Base-by-base conservation (phyloP, 2,888 invertebrate species). In the Calephelis perditalis region DNA sequence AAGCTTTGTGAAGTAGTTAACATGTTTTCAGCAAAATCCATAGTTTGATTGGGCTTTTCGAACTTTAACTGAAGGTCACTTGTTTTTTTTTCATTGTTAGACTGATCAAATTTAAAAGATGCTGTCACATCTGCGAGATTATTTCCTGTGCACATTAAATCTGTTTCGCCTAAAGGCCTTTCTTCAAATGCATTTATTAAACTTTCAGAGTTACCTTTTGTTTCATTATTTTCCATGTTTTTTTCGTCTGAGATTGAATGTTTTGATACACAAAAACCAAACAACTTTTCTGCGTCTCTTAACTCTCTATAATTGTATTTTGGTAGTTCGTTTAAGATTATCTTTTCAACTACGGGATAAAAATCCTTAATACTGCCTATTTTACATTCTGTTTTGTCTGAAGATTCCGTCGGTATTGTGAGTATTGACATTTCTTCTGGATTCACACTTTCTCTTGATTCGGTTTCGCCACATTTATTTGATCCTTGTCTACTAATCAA, bases 221-320 rank as follows among this genome's bases (percentile, higher is more conserved):
- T 40, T 40, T 40, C 40, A 40, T 40, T 40, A 40, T 7, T 40
- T 4, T 40, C 40, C 7, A 40, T 8, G 8, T 35, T 36, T 36
- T n/a, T 9, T 26, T 26, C 26, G 26, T 10, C 9, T 36, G 52
- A 36, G 3, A 35, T 54, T 36, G 11, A 11, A 10, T 46, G 40
- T 2, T 56, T 37, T 8, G 59, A 56, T 10, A 52, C 40, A 36
- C 61, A 43, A 15, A 58, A 8, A 15, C 70, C 73, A 58, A 73
- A 69, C 5, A 63, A 63, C 37, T 62, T 59, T 73, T 82, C 79
- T 59, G 77, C 75, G 61, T 80, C 76, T 15, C 64, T 68, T 40
- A 78, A 67, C 57, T 77, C 75, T 60, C 73, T 70, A 63, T 79
- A 72, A 61, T 65, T 63, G n/a, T 62, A 66, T 45, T 3, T 64